These are phyloP conservation scores for Nemotelus nigrinus DNA, from an alignment of 2,888 invertebrate species.

Conservation along the genomic window DNA sequence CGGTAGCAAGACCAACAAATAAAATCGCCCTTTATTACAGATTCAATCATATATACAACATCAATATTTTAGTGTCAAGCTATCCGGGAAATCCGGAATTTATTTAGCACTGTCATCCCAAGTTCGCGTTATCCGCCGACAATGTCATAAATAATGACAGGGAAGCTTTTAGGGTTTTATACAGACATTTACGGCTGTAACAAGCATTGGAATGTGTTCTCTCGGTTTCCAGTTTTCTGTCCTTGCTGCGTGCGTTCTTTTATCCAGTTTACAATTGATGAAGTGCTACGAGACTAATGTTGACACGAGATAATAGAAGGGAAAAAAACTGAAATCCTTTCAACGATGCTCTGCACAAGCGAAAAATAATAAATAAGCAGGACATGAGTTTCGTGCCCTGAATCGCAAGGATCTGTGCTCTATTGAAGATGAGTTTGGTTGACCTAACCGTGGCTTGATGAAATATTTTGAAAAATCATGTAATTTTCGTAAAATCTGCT, in stretches of 20 bases:
- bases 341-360: too few relatives aligned
- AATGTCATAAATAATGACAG: constrained; percentile 3
- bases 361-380: too few relatives aligned
- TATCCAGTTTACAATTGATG: constrained; percentile 35
- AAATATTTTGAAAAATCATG: too few relatives aligned
- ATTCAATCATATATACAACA: constrained; percentile 6
- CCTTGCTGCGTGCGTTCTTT: neutral
- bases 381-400: too few relatives aligned
- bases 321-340: constrained; percentile 3
- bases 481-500: too few relatives aligned
- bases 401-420: too few relatives aligned
- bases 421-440: too few relatives aligned
- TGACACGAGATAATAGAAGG: constrained; percentile 37
- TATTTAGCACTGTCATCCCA: constrained; percentile 1
- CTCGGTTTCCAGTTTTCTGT: neutral
- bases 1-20: too few relatives aligned
- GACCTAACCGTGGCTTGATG: too few relatives aligned
- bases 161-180: neutral
- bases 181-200: neutral
- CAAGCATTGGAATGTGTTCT: too few relatives aligned
- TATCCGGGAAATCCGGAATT: constrained; percentile 9
- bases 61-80: neutral
- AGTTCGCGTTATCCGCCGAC: neutral
- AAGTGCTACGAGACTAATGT: constrained; percentile 29
- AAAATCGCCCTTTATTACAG: neutral